Evolutionary conservation across 2,888 invertebrate genomes (phyloP).

Genomic region (Protophormia terraenovae): DNA sequence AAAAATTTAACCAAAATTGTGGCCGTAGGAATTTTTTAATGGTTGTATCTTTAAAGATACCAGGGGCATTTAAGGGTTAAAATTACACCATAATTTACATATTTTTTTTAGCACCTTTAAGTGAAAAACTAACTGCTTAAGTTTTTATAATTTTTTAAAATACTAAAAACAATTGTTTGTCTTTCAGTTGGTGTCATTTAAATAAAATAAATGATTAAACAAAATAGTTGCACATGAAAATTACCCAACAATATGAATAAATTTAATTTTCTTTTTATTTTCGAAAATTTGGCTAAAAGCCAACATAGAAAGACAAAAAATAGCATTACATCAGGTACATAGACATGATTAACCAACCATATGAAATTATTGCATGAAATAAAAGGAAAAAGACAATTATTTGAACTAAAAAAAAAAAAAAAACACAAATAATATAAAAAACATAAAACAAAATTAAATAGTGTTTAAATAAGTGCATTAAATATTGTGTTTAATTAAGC

Average conservation of each 20-base stretch:
- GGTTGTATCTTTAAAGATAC: no score
- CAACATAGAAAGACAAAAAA: constrained; percentile 4
- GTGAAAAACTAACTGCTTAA: no score
- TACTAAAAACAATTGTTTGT: constrained; percentile 22
- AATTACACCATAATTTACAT: no score
- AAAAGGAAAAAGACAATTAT: constrained; percentile 42
- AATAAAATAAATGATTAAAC: background rate
- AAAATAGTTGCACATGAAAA: constrained; percentile 7
- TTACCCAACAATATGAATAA: constrained; percentile 24
- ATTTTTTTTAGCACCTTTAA: no score
- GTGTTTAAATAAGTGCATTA: background rate
- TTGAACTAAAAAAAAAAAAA: background rate
- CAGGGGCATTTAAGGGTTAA: no score
- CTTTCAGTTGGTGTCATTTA: background rate
- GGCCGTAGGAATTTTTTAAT: no score
- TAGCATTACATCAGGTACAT: constrained; percentile 33
- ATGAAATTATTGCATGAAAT: constrained; percentile 34
- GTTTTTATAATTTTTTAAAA: constrained; percentile 1
- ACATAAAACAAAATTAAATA: background rate
- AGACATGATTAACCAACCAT: constrained; percentile 51
- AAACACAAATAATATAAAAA: no score
- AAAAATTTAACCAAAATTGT: no score
- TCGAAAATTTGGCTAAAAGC: constrained; percentile 23
- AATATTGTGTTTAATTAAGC: background rate
- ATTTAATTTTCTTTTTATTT: constrained; percentile 14